Percentiles rank a stretch among this genome's conserved stretches.
Evolutionary conservation across 53 echinoderm and acorn worm genomes (phyloP).

Genomic region (Echinarachnius parma): DNA sequence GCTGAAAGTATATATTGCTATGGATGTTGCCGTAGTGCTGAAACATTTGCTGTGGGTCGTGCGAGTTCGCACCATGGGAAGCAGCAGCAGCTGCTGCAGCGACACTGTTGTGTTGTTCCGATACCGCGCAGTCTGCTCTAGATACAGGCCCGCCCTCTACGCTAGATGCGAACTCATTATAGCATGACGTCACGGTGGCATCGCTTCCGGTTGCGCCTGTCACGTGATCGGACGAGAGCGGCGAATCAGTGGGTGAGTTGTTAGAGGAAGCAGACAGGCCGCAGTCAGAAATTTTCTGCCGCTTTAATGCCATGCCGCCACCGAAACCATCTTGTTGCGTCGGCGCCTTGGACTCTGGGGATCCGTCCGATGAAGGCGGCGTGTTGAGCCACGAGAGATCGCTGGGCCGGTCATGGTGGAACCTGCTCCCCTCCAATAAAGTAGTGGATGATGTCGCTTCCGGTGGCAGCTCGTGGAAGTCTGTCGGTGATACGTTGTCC

Average conservation of each 20-base stretch:
- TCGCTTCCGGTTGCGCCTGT: not conserved
- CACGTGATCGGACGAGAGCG: not conserved
- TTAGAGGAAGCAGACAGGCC: not conserved
- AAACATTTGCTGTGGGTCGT: not conserved
- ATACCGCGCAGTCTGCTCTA: not conserved
- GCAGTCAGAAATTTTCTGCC: slow-evolving; percentile 3
- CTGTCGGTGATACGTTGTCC: no score
- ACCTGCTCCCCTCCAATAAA: no score
- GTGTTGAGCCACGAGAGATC: slow-evolving; percentile 38
- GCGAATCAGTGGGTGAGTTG: not conserved
- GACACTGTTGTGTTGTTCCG: not conserved
- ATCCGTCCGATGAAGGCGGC: slow-evolving; percentile 35
- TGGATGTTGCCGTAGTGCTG: slow-evolving; percentile 27
- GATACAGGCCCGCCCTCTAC: not conserved
- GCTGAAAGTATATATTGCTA: slow-evolving; percentile 22
- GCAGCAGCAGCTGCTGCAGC: not conserved
- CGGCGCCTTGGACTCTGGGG: slow-evolving; percentile 21
- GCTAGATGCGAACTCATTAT: slow-evolving; percentile 19
- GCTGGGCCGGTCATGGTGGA: not conserved
- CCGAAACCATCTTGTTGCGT: not conserved
- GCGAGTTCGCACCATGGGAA: not conserved
- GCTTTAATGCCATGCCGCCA: slow-evolving; percentile 5
- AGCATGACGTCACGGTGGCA: not conserved
- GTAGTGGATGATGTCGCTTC: no score
- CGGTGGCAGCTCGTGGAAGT: not conserved